Percentiles rank a stretch among this genome's conserved stretches.
These are phyloP conservation scores for Planococcus citri DNA, from an alignment of 1,140 invertebrate species.

Conservation along the genomic window DNA sequence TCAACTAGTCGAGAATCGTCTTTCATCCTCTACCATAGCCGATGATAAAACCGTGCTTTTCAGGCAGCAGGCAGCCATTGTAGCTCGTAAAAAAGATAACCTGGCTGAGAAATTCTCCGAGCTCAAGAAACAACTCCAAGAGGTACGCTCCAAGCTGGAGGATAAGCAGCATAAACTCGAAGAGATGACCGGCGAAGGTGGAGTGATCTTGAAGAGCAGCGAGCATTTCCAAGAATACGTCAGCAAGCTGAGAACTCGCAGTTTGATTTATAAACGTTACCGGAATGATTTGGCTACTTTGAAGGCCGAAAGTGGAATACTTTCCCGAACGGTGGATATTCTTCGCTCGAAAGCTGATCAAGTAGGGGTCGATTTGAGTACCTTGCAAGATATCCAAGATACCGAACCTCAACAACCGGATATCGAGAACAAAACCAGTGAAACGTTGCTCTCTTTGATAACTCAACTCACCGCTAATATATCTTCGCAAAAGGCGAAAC, in stretches of 20 bases:
- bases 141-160: slow-evolving; percentile 24
- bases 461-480: slow-evolving; percentile 6
- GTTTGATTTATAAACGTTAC: slow-evolving; percentile 65
- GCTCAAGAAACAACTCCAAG: slow-evolving; percentile 36
- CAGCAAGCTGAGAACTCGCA: slow-evolving; percentile 59
- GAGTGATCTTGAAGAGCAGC: slow-evolving; percentile 49
- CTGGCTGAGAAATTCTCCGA: slow-evolving; percentile 55
- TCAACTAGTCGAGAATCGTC: slow-evolving; percentile 38
- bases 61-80: slow-evolving; percentile 68
- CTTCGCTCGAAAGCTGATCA: slow-evolving; percentile 31
- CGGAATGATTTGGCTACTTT: slow-evolving; percentile 55
- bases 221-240: slow-evolving; percentile 77
- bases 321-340: slow-evolving; percentile 49
- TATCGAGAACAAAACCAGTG: background rate
- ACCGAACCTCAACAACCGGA: background rate
- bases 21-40: slow-evolving; percentile 38
- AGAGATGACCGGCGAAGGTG: slow-evolving; percentile 35
- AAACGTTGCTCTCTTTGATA: background rate
- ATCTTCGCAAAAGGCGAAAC: background rate
- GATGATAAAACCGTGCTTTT: slow-evolving; percentile 69
- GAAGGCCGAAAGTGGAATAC: slow-evolving; percentile 52
- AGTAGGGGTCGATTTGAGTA: background rate
- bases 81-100: slow-evolving; percentile 60
- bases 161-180: slow-evolving; percentile 41
- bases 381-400: background rate